Evolutionary conservation across 2,797 vertebrate species (phyloP).

Genomic region (Sebastolobus alascanus): DNA sequence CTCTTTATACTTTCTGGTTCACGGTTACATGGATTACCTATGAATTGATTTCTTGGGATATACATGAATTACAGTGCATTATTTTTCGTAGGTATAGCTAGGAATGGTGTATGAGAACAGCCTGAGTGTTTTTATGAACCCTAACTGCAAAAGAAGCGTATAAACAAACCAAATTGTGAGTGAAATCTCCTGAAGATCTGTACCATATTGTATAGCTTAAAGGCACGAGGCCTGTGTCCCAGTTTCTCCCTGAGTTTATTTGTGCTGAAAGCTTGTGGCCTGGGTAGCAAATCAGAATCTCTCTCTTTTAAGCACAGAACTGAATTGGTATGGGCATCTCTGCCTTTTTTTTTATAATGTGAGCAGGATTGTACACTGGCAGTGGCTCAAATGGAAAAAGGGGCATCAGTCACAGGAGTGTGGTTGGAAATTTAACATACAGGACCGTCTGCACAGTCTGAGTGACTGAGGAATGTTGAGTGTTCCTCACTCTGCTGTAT

Average conservation of each 20-base stretch:
- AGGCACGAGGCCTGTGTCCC: constrained; percentile 21
- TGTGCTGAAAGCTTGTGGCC: constrained; percentile 33
- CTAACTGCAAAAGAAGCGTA: constrained; percentile 18
- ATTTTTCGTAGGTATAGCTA: too few relatives aligned
- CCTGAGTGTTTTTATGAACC: neutral
- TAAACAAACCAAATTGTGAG: constrained; percentile 24
- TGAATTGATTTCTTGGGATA: too few relatives aligned
- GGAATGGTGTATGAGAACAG: too few relatives aligned
- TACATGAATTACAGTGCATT: too few relatives aligned
- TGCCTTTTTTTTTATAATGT: constrained; percentile 34
- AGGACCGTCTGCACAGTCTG: constrained; percentile 54
- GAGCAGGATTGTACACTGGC: constrained; percentile 51
- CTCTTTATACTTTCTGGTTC: too few relatives aligned
- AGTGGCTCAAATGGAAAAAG: constrained; percentile 59
- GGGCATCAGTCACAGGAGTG: constrained; percentile 57
- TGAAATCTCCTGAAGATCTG: constrained; percentile 8
- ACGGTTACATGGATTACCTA: too few relatives aligned
- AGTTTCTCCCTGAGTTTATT: constrained; percentile 46
- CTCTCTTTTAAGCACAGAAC: constrained; percentile 43
- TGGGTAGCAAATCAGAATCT: constrained; percentile 43
- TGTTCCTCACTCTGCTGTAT: constrained; percentile 31
- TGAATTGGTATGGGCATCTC: constrained; percentile 53
- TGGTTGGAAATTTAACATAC: constrained; percentile 67
- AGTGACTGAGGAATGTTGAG: constrained; percentile 30
- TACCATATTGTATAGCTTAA: constrained; percentile 37